Percentiles rank a stretch among this genome's conserved stretches.
phyloP scores from a whole-genome alignment of 2,888 invertebrate species.

The Trachelus troglodyta region DNA sequence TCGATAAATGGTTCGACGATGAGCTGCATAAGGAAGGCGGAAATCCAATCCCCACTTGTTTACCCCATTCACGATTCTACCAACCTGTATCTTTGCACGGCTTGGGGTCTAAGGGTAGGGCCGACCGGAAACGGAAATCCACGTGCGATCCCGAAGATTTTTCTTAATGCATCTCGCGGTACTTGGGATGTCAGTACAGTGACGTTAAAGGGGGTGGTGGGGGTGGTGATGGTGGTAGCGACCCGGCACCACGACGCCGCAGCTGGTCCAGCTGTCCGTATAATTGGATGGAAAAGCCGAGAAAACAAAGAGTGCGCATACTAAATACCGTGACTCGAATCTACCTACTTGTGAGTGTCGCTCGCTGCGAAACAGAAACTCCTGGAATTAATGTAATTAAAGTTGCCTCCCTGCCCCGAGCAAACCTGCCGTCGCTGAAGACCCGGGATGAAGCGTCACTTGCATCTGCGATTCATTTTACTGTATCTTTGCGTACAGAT shows the following conservation, averaged over 20 bases:
- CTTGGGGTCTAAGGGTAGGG: not conserved
- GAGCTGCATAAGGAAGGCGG: not conserved
- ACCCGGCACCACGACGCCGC: not conserved
- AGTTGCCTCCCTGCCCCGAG: conserved; percentile 22
- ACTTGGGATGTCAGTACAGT: not conserved
- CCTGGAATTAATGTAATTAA: conserved; percentile 38
- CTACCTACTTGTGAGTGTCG: not conserved
- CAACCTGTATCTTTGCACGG: not conserved
- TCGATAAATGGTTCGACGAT: not conserved
- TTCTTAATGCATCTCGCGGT: not conserved
- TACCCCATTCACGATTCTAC: too few relatives aligned
- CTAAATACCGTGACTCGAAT: not conserved
- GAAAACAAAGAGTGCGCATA: not conserved
- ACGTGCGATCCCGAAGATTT: not conserved
- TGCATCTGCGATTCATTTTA: not conserved
- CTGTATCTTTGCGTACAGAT: too few relatives aligned
- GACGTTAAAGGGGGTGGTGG: conserved; percentile 64
- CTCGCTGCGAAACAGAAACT: not conserved
- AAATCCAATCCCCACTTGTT: not conserved
- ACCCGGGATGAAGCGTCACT: not conserved
- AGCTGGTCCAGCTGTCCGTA: conserved; percentile 22
- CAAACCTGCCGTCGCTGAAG: not conserved
- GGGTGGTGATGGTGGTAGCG: conserved; percentile 36
- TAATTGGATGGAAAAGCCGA: conserved; percentile 31
- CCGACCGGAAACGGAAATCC: not conserved